phyloP scores from a whole-genome alignment of 2,113 vertebrate species.

The Mustela nigripes region DNA sequence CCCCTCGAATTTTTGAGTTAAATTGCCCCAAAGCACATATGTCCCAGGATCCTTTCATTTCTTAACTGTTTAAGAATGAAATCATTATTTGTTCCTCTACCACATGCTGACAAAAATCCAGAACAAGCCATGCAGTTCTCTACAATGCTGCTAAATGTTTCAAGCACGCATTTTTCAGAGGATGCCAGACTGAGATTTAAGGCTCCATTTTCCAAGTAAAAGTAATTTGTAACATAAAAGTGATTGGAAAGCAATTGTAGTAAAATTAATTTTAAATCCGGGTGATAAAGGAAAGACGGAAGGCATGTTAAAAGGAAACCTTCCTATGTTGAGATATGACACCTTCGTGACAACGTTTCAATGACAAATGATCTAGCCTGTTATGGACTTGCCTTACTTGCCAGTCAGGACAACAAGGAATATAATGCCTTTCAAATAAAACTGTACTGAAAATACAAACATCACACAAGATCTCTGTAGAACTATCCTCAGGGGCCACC shows the following conservation, averaged over 20 bases:
- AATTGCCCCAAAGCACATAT: not conserved
- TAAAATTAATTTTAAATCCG: slow-evolving; percentile 10
- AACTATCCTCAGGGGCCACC: not conserved
- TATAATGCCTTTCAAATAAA: not conserved
- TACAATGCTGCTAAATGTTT: not conserved
- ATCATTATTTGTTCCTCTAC: not conserved
- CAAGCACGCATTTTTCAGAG: not conserved
- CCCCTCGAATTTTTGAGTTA: not conserved
- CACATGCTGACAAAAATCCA: not conserved
- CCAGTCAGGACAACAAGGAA: not conserved
- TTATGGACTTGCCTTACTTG: not conserved
- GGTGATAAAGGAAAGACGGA: not conserved
- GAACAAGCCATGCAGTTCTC: not conserved
- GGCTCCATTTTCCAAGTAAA: not conserved
- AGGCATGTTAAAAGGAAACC: not conserved
- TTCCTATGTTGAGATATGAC: not conserved
- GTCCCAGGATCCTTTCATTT: not conserved
- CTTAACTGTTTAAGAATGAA: slow-evolving; percentile 13
- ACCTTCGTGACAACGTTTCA: not conserved
- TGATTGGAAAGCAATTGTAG: not conserved
- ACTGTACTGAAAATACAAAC: not conserved
- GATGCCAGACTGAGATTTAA: not conserved
- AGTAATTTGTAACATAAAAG: not conserved
- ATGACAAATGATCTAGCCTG: not conserved
- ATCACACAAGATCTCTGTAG: not conserved